These are phyloP conservation scores for Fragum fragum DNA, from an alignment of 2,888 invertebrate species.

Conservation along the genomic window DNA sequence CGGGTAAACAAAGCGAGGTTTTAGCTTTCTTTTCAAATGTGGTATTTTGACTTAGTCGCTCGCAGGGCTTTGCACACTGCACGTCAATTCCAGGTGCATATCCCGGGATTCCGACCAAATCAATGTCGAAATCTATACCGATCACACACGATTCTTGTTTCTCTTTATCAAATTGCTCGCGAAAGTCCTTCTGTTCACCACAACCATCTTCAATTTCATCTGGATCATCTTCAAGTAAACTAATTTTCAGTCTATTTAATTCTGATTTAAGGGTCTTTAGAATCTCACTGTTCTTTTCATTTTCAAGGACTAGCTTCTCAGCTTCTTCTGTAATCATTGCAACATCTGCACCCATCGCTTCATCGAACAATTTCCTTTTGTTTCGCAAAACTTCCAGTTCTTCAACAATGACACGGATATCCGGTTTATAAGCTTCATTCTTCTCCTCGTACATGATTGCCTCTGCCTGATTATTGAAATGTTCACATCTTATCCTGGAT, in stretches of 20 bases:
- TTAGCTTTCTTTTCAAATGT: background rate
- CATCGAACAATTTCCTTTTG: background rate
- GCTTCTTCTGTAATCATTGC: conserved; percentile 7
- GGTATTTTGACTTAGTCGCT: background rate
- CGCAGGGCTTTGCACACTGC: background rate
- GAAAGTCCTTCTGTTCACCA: background rate
- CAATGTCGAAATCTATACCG: background rate
- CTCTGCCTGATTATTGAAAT: background rate
- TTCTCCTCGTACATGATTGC: background rate
- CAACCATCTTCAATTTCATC: conserved; percentile 15
- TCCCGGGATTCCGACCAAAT: background rate
- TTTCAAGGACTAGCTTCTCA: conserved; percentile 22
- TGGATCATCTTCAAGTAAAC: conserved; percentile 23
- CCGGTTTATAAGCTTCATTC: background rate
- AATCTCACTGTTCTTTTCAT: conserved; percentile 13
- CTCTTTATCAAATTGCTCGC: background rate
- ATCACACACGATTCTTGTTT: background rate
- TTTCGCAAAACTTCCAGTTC: background rate
- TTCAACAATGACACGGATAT: background rate
- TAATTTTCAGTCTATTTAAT: conserved; percentile 1
- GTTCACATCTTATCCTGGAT: background rate
- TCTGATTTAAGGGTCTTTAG: conserved; percentile 13
- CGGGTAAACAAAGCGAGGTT: background rate
- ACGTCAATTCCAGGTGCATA: background rate
- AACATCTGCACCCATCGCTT: background rate